Evolutionary conservation across 2,888 invertebrate genomes (phyloP), one percentile per base, ranked within the genome.

Genomic region (Horisme vitalbata): DNA sequence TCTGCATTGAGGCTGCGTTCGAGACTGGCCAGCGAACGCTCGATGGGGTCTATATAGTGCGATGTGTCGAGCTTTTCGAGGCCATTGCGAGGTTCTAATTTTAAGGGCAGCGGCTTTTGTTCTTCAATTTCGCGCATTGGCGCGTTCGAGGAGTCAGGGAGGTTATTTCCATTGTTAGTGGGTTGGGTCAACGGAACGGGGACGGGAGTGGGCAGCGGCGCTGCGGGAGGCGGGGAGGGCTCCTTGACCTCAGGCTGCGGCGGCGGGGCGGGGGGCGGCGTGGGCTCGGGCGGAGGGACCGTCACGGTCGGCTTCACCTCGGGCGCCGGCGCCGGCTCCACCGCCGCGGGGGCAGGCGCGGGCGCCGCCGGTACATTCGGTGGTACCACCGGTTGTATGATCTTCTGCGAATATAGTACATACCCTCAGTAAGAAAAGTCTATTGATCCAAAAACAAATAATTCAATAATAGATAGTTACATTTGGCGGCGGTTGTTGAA

Each of bases 1-100:
- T 91, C 91, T 38, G 83, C 90, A 61, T 91, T 92, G 27, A 91
- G 82, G 55, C 91, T 91, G 35, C 93, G 91, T 78, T 94, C 94
- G 58, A 94, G 82, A 61, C 92, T 93, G 33, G 94, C 94, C 63
- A 94, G 83, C 39, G 94, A 93, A 60, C 93, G 92, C 78, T 94
- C 94, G 62, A 94, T 89, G 11, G 94, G 94, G 76, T 94, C 94
- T 45, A 93, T 92, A 62, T 83, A 88, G 50, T 84, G 89, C 12
- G 87, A 85, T 4, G 84, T 53, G 49, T 88, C 88, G 1, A 83
- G 65, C 55, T 85, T 88, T 45, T 88, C 88, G 32, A 87, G 72
- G 1, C 87, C 89, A 66, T 83, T 91, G 57, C 75, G 79, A 44
- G 81, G 65, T 62, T 90, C 77, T 38, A 72, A 23, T 74, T 86